phyloP scores from a whole-genome alignment of 2,888 invertebrate genomes.

The Diarsia rubi region DNA sequence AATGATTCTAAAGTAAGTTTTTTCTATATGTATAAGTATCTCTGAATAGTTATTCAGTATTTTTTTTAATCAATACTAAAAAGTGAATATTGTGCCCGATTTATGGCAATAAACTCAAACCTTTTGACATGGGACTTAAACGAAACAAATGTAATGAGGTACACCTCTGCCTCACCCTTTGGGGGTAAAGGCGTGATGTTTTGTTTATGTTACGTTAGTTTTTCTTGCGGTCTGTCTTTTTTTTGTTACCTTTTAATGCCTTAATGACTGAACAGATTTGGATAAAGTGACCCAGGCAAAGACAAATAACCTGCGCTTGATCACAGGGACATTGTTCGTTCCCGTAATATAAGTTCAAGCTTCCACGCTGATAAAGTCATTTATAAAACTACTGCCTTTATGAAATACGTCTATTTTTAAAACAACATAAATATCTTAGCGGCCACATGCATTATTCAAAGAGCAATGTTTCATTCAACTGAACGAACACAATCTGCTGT shows the following conservation, averaged over 20 bases:
- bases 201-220: too few relatives aligned
- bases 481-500: conserved; percentile 12
- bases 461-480: conserved; percentile 34
- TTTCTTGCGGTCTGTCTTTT: background rate
- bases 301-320: background rate
- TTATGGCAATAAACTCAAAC: too few relatives aligned
- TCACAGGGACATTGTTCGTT: background rate
- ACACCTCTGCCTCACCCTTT: too few relatives aligned
- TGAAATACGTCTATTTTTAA: conserved; percentile 31
- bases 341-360: background rate
- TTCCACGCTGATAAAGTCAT: background rate
- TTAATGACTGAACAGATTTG: background rate
- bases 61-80: too few relatives aligned
- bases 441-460: conserved; percentile 49
- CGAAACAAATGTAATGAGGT: too few relatives aligned
- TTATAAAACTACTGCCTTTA: background rate
- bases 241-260: background rate
- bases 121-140: too few relatives aligned
- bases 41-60: too few relatives aligned
- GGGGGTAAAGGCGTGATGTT: too few relatives aligned
- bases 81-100: too few relatives aligned
- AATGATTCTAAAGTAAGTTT: background rate
- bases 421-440: conserved; percentile 32
- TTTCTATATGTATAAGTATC: too few relatives aligned
- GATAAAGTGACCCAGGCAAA: background rate